Conservation (phyloP, 1,140 invertebrate genomes). For the Orchestia grillus region DNA sequence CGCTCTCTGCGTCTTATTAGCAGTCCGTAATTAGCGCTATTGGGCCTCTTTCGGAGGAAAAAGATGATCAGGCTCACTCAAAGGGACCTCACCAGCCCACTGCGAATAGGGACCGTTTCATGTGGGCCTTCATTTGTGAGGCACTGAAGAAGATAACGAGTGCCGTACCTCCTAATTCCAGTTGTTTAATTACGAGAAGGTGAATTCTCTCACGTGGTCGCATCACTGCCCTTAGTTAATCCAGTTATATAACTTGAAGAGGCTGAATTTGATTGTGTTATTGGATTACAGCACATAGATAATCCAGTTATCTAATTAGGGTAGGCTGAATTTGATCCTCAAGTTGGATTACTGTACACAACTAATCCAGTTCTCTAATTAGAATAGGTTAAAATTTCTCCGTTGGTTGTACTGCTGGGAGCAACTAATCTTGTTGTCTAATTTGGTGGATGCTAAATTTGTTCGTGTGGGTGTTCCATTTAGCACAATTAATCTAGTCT, state of each 20-base stretch:
- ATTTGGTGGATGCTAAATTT: too few species aligned
- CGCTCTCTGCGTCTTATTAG: slow-evolving; percentile 38
- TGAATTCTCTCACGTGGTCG: background rate
- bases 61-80: background rate
- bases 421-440: too few species aligned
- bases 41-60: background rate
- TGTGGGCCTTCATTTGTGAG: background rate
- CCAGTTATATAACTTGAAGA: too few species aligned
- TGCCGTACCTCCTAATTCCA: background rate
- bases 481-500: too few species aligned
- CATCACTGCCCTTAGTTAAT: too few species aligned
- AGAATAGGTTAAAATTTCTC: background rate
- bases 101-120: background rate
- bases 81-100: background rate
- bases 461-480: too few species aligned
- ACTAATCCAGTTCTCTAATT: background rate
- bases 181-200: background rate
- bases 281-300: background rate
- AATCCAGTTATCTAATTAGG: too few species aligned
- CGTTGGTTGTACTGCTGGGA: too few species aligned
- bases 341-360: background rate
- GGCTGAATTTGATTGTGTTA: too few species aligned
- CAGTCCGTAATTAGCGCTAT: slow-evolving; percentile 40
- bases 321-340: too few species aligned
- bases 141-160: background rate